Percentiles rank a stretch among this genome's conserved stretches.
phyloP scores from a whole-genome alignment of 2,888 invertebrate genomes.

The Cistogaster globosa region DNA sequence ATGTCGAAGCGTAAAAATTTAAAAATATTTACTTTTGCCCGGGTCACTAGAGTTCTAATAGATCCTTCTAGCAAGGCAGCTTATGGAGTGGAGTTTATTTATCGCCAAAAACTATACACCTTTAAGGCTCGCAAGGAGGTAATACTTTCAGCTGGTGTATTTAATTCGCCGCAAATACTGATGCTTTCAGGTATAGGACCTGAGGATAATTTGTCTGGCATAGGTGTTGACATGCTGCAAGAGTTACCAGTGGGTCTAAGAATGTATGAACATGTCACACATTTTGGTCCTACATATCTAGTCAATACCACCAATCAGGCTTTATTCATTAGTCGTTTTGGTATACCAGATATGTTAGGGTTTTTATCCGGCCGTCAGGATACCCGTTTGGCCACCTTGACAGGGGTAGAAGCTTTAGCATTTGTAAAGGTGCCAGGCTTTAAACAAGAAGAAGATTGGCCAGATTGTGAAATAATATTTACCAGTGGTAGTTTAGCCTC shows the following conservation, averaged over 20 bases:
- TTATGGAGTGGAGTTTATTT: conserved; percentile 87
- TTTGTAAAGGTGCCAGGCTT: conserved; percentile 85
- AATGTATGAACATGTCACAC: conserved; percentile 84
- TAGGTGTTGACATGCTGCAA: conserved; percentile 85
- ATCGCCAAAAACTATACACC: conserved; percentile 82
- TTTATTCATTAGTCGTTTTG: conserved; percentile 48
- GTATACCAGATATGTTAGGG: conserved; percentile 80
- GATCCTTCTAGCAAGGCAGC: conserved; percentile 85
- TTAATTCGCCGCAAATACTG: conserved; percentile 93
- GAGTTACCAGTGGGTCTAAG: conserved; percentile 88
- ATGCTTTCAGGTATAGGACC: conserved; percentile 91
- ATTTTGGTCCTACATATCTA: conserved; percentile 81
- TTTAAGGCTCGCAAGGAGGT: conserved; percentile 89
- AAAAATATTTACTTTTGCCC: conserved; percentile 85
- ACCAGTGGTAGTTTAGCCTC: conserved; percentile 85
- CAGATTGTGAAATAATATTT: conserved; percentile 87
- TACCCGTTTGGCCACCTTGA: conserved; percentile 85
- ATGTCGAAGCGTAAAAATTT: conserved; percentile 85
- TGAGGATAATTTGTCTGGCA: conserved; percentile 83
- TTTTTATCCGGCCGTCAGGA: conserved; percentile 85
- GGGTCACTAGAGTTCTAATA: conserved; percentile 87
- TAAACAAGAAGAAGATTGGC: conserved; percentile 81
- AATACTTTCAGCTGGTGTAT: conserved; percentile 91
- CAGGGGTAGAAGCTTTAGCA: conserved; percentile 85
- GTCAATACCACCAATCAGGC: conserved; percentile 79